Evolutionary conservation across 2,797 vertebrate genomes (phyloP), one percentile per base, ranked within the genome.

Genomic region (Melanogrammus aeglefinus): DNA sequence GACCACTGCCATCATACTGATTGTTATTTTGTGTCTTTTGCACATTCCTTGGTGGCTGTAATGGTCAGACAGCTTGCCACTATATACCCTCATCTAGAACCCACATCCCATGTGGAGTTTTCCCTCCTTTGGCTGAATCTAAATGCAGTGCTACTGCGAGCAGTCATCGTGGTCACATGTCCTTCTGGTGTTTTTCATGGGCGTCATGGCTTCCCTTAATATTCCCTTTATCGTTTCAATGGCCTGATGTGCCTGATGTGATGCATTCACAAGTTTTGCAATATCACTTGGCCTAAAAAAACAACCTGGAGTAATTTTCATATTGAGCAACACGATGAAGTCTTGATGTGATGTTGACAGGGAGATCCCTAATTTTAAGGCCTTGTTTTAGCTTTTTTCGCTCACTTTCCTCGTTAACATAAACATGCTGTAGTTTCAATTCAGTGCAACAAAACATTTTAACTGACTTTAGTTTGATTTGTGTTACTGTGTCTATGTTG

Each of bases 1-100:
- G 31, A 33, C 87, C 81, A 76, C 86, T 88, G n/a, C 71, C 71
- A 81, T 88, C 63, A 80, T 75, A 86, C 81, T 87, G 33, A 87
- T 80, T 87, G 76, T 86, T 73, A 73, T 87, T 87, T 72, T 81
- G 75, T 84, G 39, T 77, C 27, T 78, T 86, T 86, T 80, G 82
- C 24, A n/a, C 38, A 72, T 78, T 69, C 80, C 84, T 85, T 69
- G 29, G 79, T 75, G 82, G 80, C 77, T 79, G 70, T 73, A 47
- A 77, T 76, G 83, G 84, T 89, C 78, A 83, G 78, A 87, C 79
- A 79, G 77, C 39, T 81, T 31, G 69, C 44, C 51, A 76, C 70
- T 79, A 57, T 57, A n/a, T 13, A 51, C 73, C 79, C 75, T 80
- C 78, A 77, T 81, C 38, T 51, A 44, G 72, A 63, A 31, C 39